Conservation (phyloP, 2,888 invertebrate species). For the Pelosia muscerda region DNA sequence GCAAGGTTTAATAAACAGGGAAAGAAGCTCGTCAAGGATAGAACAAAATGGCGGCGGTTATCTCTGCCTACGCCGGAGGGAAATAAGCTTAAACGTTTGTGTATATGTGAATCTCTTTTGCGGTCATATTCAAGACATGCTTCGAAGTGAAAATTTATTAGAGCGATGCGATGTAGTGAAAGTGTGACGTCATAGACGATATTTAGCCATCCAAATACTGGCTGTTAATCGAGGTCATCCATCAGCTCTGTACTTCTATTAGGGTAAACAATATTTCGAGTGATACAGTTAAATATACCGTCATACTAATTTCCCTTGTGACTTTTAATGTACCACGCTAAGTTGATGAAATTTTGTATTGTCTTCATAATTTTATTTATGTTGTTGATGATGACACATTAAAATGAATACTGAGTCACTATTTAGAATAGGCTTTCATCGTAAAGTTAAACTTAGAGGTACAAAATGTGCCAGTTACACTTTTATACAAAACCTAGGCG, state of each 20-base stretch:
- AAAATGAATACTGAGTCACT: neutral
- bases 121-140: neutral
- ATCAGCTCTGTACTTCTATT: slow-evolving; percentile 43
- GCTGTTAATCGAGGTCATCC: slow-evolving; percentile 31
- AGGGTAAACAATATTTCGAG: slow-evolving; percentile 39
- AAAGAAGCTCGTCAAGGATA: too few relatives aligned
- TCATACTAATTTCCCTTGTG: slow-evolving; percentile 46
- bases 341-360: slow-evolving; percentile 13
- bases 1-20: too few relatives aligned
- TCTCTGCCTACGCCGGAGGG: too few relatives aligned
- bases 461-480: too few relatives aligned
- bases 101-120: too few relatives aligned
- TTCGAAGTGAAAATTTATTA: neutral
- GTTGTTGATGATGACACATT: neutral
- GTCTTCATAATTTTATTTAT: slow-evolving; percentile 6
- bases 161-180: neutral
- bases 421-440: neutral
- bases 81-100: too few relatives aligned
- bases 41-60: too few relatives aligned
- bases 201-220: slow-evolving; percentile 18
- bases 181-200: slow-evolving; percentile 17
- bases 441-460: too few relatives aligned
- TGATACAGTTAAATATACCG: slow-evolving; percentile 35
- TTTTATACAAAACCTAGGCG: too few relatives aligned
- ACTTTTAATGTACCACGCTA: slow-evolving; percentile 19